phyloP scores from a whole-genome alignment of 2,113 vertebrate species.

The Ursus arctos region DNA sequence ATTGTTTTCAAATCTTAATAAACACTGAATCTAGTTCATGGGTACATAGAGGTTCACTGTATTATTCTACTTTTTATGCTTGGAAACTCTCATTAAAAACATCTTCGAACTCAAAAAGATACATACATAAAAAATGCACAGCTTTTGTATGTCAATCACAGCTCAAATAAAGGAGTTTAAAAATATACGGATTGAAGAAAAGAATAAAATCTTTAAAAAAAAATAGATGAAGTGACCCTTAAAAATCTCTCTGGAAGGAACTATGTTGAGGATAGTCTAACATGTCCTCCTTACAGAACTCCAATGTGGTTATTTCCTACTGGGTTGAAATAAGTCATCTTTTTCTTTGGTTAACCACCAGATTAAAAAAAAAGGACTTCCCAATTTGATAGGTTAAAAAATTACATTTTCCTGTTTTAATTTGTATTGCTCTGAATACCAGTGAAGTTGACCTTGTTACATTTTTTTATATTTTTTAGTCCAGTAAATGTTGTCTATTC shows the following conservation, averaged over 20 bases:
- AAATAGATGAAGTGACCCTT: neutral
- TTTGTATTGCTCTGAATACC: neutral
- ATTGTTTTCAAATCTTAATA: neutral
- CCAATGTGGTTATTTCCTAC: neutral
- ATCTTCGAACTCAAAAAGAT: neutral
- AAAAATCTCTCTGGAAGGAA: neutral
- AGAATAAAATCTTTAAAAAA: neutral
- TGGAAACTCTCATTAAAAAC: constrained; percentile 1
- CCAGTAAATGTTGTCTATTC: neutral
- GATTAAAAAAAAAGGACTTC: neutral
- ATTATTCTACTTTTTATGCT: neutral
- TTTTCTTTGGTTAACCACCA: neutral
- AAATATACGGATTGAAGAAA: neutral
- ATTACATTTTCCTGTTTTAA: neutral
- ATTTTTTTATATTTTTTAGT: neutral
- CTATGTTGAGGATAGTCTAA: neutral
- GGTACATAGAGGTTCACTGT: neutral
- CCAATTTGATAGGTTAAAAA: neutral
- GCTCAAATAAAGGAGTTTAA: neutral
- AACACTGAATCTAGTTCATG: neutral
- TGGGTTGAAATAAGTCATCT: neutral
- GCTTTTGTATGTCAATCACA: neutral
- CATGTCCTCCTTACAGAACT: neutral
- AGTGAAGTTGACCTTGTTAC: neutral
- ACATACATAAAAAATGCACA: neutral